Evolutionary conservation across 2,888 invertebrate genomes (phyloP).

Genomic region (Thera britannica): DNA sequence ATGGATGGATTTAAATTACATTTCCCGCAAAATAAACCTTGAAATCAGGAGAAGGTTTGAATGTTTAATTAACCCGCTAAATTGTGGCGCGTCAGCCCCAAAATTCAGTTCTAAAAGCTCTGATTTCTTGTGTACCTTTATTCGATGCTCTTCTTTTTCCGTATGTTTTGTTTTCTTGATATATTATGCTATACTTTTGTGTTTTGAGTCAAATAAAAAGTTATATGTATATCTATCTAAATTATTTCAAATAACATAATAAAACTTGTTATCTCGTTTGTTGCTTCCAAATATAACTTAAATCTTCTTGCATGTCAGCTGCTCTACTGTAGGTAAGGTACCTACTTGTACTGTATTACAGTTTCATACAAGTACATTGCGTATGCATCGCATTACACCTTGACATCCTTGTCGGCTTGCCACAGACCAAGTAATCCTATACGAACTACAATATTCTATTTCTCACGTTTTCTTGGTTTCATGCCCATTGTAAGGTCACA

Average conservation of each 20-base stretch:
- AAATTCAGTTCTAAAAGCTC: no score
- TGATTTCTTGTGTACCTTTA: no score
- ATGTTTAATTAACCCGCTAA: no score
- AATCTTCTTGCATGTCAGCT: not conserved
- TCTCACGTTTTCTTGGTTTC: conserved; percentile 54
- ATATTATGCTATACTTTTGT: not conserved
- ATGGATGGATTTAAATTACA: no score
- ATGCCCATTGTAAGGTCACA: conserved; percentile 35
- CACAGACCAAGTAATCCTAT: conserved; percentile 62
- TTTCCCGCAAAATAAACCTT: no score
- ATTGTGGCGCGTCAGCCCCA: no score
- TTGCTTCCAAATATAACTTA: not conserved
- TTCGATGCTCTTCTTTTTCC: no score
- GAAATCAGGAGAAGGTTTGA: no score
- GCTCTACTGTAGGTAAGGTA: not conserved
- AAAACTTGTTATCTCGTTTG: not conserved
- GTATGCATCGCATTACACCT: conserved; percentile 62
- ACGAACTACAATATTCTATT: conserved; percentile 59
- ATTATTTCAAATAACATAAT: no score
- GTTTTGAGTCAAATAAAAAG: no score
- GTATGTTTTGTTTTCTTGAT: no score
- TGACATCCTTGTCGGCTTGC: conserved; percentile 65
- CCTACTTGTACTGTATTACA: conserved; percentile 8
- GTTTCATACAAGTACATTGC: conserved; percentile 18
- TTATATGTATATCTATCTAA: no score